Evolutionary conservation across 2,797 vertebrate genomes (phyloP).

Genomic region (Halcyon chelicuti): DNA sequence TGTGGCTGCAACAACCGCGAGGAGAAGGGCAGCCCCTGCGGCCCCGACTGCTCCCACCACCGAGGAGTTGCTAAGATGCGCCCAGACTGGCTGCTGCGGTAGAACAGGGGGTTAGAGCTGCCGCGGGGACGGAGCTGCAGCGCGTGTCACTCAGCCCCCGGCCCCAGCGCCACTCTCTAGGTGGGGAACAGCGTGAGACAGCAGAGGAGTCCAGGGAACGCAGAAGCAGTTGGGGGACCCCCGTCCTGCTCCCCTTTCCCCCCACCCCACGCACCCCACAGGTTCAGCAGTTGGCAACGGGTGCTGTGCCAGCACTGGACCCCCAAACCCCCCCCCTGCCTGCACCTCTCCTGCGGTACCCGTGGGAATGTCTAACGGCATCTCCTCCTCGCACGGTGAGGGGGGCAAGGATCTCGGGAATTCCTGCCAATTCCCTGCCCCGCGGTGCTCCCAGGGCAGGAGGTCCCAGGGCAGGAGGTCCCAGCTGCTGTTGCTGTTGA

Average conservation of each 20-base stretch:
- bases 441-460: background rate
- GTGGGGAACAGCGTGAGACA: background rate
- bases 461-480: background rate
- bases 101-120: conserved; percentile 52
- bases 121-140: fast-evolving
- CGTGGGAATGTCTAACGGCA: conserved; percentile 25
- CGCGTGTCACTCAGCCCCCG: background rate
- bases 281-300: background rate
- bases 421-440: background rate
- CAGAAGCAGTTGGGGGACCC: background rate
- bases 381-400: fast-evolving
- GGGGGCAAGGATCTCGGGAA: background rate
- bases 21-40: conserved; percentile 61
- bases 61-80: conserved; percentile 59
- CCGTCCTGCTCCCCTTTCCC: background rate
- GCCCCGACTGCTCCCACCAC: conserved; percentile 68
- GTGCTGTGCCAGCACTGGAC: background rate
- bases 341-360: background rate
- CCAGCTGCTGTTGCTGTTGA: conserved; percentile 66
- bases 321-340: fast-evolving
- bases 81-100: conserved; percentile 62
- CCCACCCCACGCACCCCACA: background rate
- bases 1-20: conserved; percentile 6
- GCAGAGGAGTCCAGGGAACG: background rate
- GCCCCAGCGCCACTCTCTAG: background rate